Base-by-base conservation (phyloP, 35 echinoderm and acorn worm genomes). In the Patiria miniata region DNA sequence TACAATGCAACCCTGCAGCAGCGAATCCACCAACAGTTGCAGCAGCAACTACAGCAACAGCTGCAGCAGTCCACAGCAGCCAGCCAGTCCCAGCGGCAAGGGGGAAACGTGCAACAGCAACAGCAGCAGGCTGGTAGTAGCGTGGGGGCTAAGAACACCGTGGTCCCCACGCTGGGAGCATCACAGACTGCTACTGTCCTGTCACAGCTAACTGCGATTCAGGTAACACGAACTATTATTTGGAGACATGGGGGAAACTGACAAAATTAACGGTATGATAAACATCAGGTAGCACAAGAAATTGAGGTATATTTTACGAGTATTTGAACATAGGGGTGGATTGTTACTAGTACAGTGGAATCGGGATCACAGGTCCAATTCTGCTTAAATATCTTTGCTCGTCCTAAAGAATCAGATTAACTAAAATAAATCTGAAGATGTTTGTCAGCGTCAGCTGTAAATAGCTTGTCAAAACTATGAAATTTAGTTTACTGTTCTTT, bases 1-100 rank as follows among this genome's bases (percentile, higher is more conserved):
- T 90, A 90, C 68, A 90, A 90, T n/a, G 52, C 88, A 16, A 69
- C 81, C 34, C 17, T 90, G 39, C 88, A 90, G 52, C 87, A 89
- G 39, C 88, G 82, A 87, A 79, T 37, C 39, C 85, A 78, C 44
- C 85, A 78, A 78, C 85, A 73, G 34, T 23, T 73, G 37, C 85
- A 78, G 22, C 85, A 87, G 61, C 85, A 87, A 18, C 34, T 79
- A 21, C 85, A 87, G 44, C 85, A 87, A 33, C 85, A 87, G 40
- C 44, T 87, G 36, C 85, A 87, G 42, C 52, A 53, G 85, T 51
- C 85, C 78, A 26, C 85, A 55, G 44, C 85, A 77, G 68, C 85
- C 77, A 68, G 7, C 65, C 65, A 73, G 29, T 26, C 65, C 65
- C 85, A 87, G 12, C 73, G 77, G 39, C 56, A 68, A 65, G 65